Base-by-base conservation (phyloP, 2,113 vertebrate species). In the Oreamnos americanus region DNA sequence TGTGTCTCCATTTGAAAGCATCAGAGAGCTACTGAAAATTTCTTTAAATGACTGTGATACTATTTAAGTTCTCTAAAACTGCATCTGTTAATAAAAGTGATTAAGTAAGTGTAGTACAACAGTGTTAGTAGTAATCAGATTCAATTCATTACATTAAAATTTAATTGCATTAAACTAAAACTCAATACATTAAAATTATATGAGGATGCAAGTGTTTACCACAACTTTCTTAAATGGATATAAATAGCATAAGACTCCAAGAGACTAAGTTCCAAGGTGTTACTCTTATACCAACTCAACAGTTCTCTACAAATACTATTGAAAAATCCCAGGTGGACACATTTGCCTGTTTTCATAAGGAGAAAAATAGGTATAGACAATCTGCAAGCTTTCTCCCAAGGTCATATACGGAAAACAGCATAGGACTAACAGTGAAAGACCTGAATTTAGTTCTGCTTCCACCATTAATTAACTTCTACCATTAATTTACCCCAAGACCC, bases 81-180 rank as follows among this genome's bases (percentile, higher is more conserved):
- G 39, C n/a, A 67, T 78, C 9, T 84, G 93, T 67, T 83, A 83
- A 87, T 93, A 57, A 95, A 95, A 84, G 23, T 21, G n/a, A 91
- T 53, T 87, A 23, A 15, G 21, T 93, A 93, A 86, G n/a, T 64
- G 21, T 82, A 47, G 19, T 87, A 86, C 21, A 87, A 87, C n/a
- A 93, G 49, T 76, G 13, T 88, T 92, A 36, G 26, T 57, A 76
- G 28, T 51, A 79, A 79, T 78, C 76, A 78, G 62, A 93, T 84
- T 53, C 81, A 93, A 83, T 89, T 92, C 11, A 58, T 96, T 64
- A 87, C n/a, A 85, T 67, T 88, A 81, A 89, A 96, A 89, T 96
- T 90, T 90, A 87, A 57, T 87, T 64, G 26, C 19, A 81, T 53
- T 76, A 91, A 93, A 93, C 47, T 87, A 62, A 90, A 96, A 93